Evolutionary conservation across 2,888 invertebrate species (phyloP), one percentile per base, ranked within the genome.

Genomic region (Noctua janthe): DNA sequence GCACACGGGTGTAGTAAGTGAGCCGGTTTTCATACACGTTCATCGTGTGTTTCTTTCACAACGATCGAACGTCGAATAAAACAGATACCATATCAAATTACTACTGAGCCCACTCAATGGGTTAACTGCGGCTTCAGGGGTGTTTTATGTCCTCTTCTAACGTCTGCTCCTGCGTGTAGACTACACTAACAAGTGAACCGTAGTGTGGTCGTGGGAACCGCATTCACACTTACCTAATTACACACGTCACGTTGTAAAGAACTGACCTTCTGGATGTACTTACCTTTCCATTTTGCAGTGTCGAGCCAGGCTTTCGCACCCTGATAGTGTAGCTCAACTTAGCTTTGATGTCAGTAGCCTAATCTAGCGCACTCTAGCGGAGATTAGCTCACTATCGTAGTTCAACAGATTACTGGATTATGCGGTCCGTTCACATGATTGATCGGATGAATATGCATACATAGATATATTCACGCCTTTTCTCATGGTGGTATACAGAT

Each of bases 331-430:
- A 78, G 75, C 49, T 73, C 29, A 78, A 62, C 69, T 75, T 56
- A 73, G 73, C 78, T 85, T 85, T 84, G 79, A 86, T 74, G 75
- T 82, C 82, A 75, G 35, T 39, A 51, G 51, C 39, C 17, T 76
- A 62, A 81, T 84, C 83, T 64, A 67, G 62, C 39, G 62, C 49
- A 71, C 62, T 81, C 13, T 15, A 56, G 64, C 15, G 47, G 51
- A 70, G 84, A 84, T 84, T 85, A 78, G 20, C 23, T 20, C 47
- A 54, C 47, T n/a, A 66, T 75, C 47, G 56, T 69, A 64, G 64
- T 66, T 47, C 49, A 74, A 47, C 59, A 35, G 47, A 67, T 80
- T 62, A 71, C 51, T 2, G 59, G 64, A 80, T 70, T 75, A 62
- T 62, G 66, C 11, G 56, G 73, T 67, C 39, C 3, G 47, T 51